Percentiles rank a stretch among this genome's conserved stretches.
Conservation (phyloP, 1,140 invertebrate species). For the Asbolus verrucosus region DNA sequence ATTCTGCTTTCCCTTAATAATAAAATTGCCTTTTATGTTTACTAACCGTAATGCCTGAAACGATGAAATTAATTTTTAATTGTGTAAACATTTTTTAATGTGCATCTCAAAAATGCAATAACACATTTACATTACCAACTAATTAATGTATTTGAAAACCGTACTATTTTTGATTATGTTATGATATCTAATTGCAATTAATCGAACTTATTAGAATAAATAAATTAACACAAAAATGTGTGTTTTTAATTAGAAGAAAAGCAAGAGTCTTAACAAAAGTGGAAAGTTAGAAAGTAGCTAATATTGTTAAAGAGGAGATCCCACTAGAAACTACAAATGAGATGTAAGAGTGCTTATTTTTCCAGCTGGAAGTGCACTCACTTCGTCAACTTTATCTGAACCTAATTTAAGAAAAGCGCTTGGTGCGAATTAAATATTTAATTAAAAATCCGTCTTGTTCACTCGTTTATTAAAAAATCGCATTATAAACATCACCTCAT, state of each 20-base stretch:
- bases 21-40: too few relatives aligned
- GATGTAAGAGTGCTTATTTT: conserved; percentile 5
- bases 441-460: conserved; percentile 11
- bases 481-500: conserved; percentile 34
- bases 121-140: too few relatives aligned
- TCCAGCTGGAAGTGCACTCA: conserved; percentile 4
- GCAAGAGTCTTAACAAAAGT: conserved; percentile 1
- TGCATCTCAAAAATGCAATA: too few relatives aligned
- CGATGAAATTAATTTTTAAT: too few relatives aligned
- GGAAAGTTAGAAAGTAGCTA: conserved; percentile 14
- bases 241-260: conserved; percentile 8
- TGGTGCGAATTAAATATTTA: conserved; percentile 25
- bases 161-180: too few relatives aligned
- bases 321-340: conserved; percentile 18
- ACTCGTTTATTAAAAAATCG: conserved; percentile 12
- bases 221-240: conserved; percentile 8
- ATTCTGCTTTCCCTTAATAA: too few relatives aligned
- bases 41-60: too few relatives aligned
- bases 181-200: too few relatives aligned
- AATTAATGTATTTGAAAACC: too few relatives aligned
- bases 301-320: conserved; percentile 13
- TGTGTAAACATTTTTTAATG: too few relatives aligned
- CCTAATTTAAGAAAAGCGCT: conserved; percentile 13
- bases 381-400: not conserved
- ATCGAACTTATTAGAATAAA: too few relatives aligned